Base-by-base conservation (phyloP, 2,113 vertebrate species). In the Cottus gobio region DNA sequence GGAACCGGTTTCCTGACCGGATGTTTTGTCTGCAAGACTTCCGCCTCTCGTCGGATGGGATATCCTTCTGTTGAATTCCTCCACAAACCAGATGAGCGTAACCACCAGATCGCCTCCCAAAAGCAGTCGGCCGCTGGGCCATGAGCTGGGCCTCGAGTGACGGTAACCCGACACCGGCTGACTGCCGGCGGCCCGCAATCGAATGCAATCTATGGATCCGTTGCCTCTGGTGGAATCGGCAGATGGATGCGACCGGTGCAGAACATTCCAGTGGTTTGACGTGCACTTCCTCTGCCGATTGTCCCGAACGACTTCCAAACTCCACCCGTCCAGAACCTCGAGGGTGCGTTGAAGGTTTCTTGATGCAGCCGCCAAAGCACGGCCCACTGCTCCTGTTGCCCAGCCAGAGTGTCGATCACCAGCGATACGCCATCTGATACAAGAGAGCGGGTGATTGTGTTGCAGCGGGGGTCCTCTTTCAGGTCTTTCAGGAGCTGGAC, bases 21-120 rank as follows among this genome's bases (percentile, higher is more conserved):
- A 26, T 76, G 44, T 77, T 76, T 70, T 37, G 73, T 80, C 79
- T 83, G 66, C 3, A 0, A 30, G 57, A 70, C 83, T 79, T 86
- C 82, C 54, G 37, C 46, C 9, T 13, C 71, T 37, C 72, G 84
- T 72, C 87, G 65, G 87, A 83, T 80, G 26, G 89, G 91, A 89
- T 42, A 50, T 92, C 80, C 86, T 79, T 57, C 64, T 37, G 82
- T 78, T 80, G 84, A 69, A 22, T 85, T 77, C 63, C 26, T 20
- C 31, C 76, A 57, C 62, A 72, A 77, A 86, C 73, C 71, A 89
- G 74, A 79, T 7, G 7, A 73, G 56, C 18, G 54, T 3, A 44
- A 76, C 77, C 56, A 26, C 81, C 12, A 77, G 86, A 81, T 54
- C 15, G 24, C 48, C 65, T 67, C 65, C 82, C 68, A 84, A 87